Evolutionary conservation across 2,888 invertebrate species (phyloP), one percentile per base, ranked within the genome.

Genomic region (Heteropelma amictum): DNA sequence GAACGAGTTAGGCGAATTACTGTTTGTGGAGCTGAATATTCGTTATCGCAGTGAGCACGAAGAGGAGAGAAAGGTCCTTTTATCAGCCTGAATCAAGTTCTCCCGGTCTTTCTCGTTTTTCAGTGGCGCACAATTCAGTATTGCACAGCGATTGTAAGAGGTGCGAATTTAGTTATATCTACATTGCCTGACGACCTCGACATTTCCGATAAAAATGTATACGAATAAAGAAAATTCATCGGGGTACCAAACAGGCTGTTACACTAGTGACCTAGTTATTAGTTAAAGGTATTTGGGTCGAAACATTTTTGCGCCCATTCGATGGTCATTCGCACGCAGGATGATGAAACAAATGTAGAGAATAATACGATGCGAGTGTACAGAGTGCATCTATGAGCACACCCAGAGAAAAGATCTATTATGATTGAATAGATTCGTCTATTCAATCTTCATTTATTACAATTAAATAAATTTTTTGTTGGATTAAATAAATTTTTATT

Each of bases 41-140:
- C 60, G 51, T 63, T 74, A 58, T 74, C 70, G 70, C 51, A 67
- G 28, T 40, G 8, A 23, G 14, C n/a, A 40, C 30, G n/a, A n/a
- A n/a, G n/a, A 33, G 19, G 51, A 67, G 64, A 74, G 77, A 77
- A 77, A 77, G 74, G 64, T 33, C 77, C 74, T 77, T 77, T 77
- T 74, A 75, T 74, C 71, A 26, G 45, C 26, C 42, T 23, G 53
- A 30, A 45, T 38, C 49, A 30, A 45, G 51, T 53, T 5, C 60
- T 68, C 60, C 14, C 7, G 28, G 49, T 60, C 49, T 60, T 60
- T 42, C 17, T 19, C 21, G 49, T 45, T 56, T 56, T 26, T 30
- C 63, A n/a, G 17, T 51, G n/a, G 23, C 38, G 63, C 42, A n/a
- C 45, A 19, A 63, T 42, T 49, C 35, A n/a, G 14, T 12, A 26